These are phyloP conservation scores for Ficedula albicollis DNA, from an alignment of 2,797 vertebrate species.

Conservation along the genomic window DNA sequence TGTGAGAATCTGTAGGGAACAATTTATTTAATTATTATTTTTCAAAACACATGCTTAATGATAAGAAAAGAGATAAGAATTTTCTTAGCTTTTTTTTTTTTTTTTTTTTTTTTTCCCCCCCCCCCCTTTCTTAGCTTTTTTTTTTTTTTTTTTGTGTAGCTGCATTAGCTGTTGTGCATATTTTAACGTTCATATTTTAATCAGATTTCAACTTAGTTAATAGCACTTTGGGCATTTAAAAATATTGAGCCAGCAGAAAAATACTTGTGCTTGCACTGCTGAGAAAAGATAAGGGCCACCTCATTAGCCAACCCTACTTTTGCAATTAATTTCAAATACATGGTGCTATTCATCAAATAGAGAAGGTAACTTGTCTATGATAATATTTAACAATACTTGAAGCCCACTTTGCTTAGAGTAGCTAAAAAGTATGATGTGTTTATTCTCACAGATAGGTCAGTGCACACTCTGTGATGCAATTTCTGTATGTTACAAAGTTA, in stretches of 20 bases:
- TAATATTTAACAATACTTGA: conserved; percentile 73
- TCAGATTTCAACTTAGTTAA: conserved; percentile 73
- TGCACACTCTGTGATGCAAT: background rate
- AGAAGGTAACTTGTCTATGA: conserved; percentile 75
- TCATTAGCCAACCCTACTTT: conserved; percentile 79
- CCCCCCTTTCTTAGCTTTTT: too few species aligned
- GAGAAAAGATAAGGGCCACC: conserved; percentile 78
- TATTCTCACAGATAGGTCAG: conserved; percentile 5
- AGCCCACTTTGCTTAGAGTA: conserved; percentile 48
- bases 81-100: background rate
- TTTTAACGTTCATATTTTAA: conserved; percentile 47
- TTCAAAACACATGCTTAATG: conserved; percentile 48
- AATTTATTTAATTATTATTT: conserved; percentile 66
- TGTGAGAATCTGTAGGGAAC: conserved; percentile 42
- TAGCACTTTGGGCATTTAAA: conserved; percentile 71
- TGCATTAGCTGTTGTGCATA: conserved; percentile 11
- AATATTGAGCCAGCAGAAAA: conserved; percentile 76
- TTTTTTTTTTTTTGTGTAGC: background rate
- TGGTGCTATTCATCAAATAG: conserved; percentile 76
- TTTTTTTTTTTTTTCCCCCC: background rate
- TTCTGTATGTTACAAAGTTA: background rate
- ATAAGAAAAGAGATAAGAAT: conserved; percentile 37
- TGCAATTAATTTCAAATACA: conserved; percentile 80
- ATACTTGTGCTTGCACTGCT: conserved; percentile 73
- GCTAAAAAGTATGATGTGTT: conserved; percentile 56